Conservation (phyloP, 2,113 vertebrate species). For the Antechinus flavipes region DNA sequence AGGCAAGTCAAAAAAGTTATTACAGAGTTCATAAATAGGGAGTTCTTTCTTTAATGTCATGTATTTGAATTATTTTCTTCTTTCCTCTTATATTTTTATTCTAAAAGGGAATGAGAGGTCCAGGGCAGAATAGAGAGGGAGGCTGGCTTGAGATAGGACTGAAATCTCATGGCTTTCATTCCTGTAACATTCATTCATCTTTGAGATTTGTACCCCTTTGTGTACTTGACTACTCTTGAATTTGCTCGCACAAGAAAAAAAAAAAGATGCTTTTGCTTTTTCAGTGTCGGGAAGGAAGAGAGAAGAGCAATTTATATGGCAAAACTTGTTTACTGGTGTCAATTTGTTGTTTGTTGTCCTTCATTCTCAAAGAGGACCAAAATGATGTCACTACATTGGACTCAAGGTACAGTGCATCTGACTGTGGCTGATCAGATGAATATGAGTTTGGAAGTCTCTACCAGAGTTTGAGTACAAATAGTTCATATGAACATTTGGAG, state of each 20-base stretch:
- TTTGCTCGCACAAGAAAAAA: neutral
- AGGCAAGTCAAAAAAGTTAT: slow-evolving; percentile 37
- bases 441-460: neutral
- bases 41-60: neutral
- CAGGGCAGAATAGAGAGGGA: neutral
- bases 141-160: neutral
- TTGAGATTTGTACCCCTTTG: neutral
- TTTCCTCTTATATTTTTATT: slow-evolving; percentile 14
- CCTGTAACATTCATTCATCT: neutral
- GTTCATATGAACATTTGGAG: neutral
- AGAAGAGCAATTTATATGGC: neutral
- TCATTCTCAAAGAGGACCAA: too few species aligned
- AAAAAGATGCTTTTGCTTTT: neutral
- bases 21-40: slow-evolving; percentile 30
- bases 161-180: neutral
- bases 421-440: too few species aligned
- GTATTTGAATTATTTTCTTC: slow-evolving; percentile 8
- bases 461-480: neutral
- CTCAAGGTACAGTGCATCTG: neutral
- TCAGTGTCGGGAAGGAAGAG: neutral
- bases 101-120: neutral
- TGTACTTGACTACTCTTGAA: neutral
- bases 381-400: neutral
- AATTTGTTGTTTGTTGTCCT: neutral
- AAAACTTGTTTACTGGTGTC: neutral